phyloP scores from a whole-genome alignment of 1,140 invertebrate species.

The Aethina tumida region DNA sequence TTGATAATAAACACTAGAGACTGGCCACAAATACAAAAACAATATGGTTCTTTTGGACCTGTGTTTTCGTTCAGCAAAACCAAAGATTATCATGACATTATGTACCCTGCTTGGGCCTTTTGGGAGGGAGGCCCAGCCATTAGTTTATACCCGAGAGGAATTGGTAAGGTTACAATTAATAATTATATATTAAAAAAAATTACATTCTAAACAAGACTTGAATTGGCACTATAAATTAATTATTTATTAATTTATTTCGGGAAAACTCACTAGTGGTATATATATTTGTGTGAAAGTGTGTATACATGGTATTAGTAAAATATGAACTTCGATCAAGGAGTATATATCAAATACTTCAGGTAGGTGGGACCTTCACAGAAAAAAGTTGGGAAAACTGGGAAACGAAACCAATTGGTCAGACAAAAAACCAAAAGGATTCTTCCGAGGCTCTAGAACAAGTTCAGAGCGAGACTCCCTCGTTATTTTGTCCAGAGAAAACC shows the following conservation, averaged over 20 bases:
- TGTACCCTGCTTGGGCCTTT: constrained; percentile 96
- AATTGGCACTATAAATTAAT: no score
- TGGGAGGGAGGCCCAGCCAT: constrained; percentile 97
- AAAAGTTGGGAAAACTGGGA: constrained; percentile 56
- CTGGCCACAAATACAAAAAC: constrained; percentile 74
- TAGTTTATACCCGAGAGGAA: constrained; percentile 80
- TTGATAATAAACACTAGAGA: constrained; percentile 79
- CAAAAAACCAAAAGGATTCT: constrained; percentile 73
- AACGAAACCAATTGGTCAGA: constrained; percentile 62
- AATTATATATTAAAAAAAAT: no score
- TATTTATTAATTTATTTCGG: no score
- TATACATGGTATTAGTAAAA: not conserved
- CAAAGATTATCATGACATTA: constrained; percentile 78
- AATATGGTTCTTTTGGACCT: constrained; percentile 55
- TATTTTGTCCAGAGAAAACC: constrained; percentile 66
- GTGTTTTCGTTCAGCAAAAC: constrained; percentile 95
- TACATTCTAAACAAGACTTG: no score
- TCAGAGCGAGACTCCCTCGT: constrained; percentile 84
- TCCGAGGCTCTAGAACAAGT: constrained; percentile 88
- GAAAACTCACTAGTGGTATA: no score
- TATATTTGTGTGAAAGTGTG: no score
- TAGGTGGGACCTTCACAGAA: constrained; percentile 78
- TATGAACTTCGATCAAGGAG: not conserved
- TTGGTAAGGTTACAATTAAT: no score
- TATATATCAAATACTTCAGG: constrained; percentile 33